phyloP scores from a whole-genome alignment of 2,888 invertebrate genomes.

The Machimus atricapillus region DNA sequence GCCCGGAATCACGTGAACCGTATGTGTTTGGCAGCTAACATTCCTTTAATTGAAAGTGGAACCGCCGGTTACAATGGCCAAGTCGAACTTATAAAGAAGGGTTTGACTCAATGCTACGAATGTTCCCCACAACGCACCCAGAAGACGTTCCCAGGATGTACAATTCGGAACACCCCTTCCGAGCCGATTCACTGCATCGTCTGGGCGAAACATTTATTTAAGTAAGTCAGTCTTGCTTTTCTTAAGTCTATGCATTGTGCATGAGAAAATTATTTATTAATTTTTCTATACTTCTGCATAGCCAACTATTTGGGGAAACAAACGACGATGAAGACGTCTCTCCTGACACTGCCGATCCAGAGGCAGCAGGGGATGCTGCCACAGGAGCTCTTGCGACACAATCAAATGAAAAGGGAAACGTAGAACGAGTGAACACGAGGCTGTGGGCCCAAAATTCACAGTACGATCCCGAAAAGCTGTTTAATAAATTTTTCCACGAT shows the following conservation, averaged over 20 bases:
- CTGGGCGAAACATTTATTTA: constrained; percentile 99
- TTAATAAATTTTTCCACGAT: constrained; percentile 91
- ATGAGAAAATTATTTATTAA: neutral
- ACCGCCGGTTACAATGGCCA: constrained; percentile 98
- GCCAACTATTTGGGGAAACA: constrained; percentile 95
- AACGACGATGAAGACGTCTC: constrained; percentile 98
- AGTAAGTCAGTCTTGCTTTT: constrained; percentile 67
- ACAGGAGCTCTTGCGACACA: constrained; percentile 64
- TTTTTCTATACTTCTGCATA: constrained; percentile 57
- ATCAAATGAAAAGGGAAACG: constrained; percentile 61
- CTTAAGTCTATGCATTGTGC: neutral
- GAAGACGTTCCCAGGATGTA: constrained; percentile 96
- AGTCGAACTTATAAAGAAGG: constrained; percentile 86
- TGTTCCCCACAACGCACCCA: constrained; percentile 91
- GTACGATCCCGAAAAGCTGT: constrained; percentile 85
- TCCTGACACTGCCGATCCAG: constrained; percentile 95
- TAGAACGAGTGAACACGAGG: constrained; percentile 76
- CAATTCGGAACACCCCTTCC: constrained; percentile 98
- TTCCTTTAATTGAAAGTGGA: constrained; percentile 96
- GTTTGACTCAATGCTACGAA: constrained; percentile 94
- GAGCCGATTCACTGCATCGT: constrained; percentile 99
- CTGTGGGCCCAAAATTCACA: constrained; percentile 85
- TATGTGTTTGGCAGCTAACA: constrained; percentile 94
- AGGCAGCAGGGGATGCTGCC: constrained; percentile 78
- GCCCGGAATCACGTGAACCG: constrained; percentile 99